phyloP scores from a whole-genome alignment of 2,888 invertebrate species.

The Acanthosepion pharaonis region DNA sequence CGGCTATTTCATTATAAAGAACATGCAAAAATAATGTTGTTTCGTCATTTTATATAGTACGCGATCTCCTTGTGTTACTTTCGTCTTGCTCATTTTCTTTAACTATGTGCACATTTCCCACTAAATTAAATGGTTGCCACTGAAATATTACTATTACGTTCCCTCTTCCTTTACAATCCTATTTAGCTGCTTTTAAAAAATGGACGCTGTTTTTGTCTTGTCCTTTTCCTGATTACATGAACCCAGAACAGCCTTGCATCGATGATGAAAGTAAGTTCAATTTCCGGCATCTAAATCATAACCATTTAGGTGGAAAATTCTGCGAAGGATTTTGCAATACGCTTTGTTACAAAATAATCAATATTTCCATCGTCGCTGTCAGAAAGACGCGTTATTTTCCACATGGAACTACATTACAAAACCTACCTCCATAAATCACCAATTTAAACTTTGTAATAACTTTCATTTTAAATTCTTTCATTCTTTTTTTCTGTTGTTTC shows the following conservation, averaged over 20 bases:
- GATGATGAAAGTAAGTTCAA: background rate
- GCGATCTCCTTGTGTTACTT: too few species aligned
- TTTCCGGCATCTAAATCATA: background rate
- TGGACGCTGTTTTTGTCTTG: too few species aligned
- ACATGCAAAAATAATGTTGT: too few species aligned
- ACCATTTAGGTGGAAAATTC: background rate
- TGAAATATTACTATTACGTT: too few species aligned
- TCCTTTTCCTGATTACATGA: too few species aligned
- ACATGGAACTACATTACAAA: background rate
- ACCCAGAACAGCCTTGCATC: background rate
- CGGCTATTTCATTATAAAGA: too few species aligned
- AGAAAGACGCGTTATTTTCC: background rate
- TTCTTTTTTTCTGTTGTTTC: background rate
- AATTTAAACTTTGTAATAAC: background rate
- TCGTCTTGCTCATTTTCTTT: too few species aligned
- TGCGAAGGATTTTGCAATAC: background rate
- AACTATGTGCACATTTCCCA: too few species aligned
- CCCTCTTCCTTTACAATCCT: too few species aligned
- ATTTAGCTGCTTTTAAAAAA: too few species aligned
- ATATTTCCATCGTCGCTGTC: background rate
- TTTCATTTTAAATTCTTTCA: background rate
- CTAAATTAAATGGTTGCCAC: too few species aligned
- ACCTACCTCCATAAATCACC: background rate
- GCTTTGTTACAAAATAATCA: background rate
- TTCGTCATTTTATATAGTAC: too few species aligned